Evolutionary conservation across 2,797 vertebrate genomes (phyloP).

Genomic region (Melanotaenia parkinsoni): DNA sequence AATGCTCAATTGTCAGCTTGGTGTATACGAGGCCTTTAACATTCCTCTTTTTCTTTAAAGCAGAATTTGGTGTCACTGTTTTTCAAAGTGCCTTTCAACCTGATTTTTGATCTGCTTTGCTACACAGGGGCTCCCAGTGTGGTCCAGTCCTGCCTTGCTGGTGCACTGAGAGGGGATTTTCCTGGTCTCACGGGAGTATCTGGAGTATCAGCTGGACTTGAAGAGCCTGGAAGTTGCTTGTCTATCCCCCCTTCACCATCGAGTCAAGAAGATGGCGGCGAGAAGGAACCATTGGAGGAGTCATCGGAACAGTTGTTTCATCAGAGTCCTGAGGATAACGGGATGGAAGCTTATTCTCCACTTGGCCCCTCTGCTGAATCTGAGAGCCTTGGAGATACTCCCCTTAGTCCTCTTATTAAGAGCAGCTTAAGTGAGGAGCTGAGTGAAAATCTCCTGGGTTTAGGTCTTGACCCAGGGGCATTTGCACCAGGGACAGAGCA

Average conservation of each 20-base stretch:
- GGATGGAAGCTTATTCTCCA: slow-evolving; percentile 75
- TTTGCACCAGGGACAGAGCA: slow-evolving; percentile 84
- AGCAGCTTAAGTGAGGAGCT: slow-evolving; percentile 90
- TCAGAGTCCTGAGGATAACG: slow-evolving; percentile 57
- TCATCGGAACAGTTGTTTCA: slow-evolving; percentile 61
- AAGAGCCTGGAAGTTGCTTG: slow-evolving; percentile 74
- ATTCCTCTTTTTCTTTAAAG: background rate
- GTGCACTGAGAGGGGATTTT: slow-evolving; percentile 78
- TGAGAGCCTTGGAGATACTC: slow-evolving; percentile 86
- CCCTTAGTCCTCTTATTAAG: slow-evolving; percentile 90
- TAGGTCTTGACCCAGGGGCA: slow-evolving; percentile 85
- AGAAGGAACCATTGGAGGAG: slow-evolving; percentile 76
- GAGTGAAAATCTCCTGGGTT: slow-evolving; percentile 88
- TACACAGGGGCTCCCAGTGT: slow-evolving; percentile 67
- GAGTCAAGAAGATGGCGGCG: slow-evolving; percentile 84
- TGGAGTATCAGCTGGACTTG: slow-evolving; percentile 72
- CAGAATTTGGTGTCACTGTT: background rate
- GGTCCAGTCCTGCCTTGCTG: slow-evolving; percentile 78
- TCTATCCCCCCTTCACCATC: slow-evolving; percentile 84
- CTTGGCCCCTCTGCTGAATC: slow-evolving; percentile 84
- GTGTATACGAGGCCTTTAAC: background rate
- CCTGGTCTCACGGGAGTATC: slow-evolving; percentile 76
- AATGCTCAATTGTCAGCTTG: background rate
- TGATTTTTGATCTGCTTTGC: slow-evolving; percentile 10
- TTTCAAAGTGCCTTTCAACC: slow-evolving; percentile 3